A percentile compares a stretch with the other conserved stretches of the same genome.
Conservation (phyloP, 2,113 vertebrate species). For the Ovis aries region DNA sequence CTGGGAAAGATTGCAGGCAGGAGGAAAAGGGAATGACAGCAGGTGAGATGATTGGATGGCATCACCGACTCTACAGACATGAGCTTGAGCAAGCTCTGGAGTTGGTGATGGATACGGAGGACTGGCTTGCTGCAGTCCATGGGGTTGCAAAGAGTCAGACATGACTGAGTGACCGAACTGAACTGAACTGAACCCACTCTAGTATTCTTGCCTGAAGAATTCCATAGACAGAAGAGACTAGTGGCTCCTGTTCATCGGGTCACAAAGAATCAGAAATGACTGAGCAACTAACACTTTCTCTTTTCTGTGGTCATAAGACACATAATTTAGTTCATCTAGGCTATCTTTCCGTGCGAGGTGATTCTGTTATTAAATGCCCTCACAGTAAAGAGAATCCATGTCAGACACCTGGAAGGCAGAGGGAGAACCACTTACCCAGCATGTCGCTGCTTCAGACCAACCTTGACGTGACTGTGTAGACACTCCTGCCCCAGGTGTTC, state of each 20-base stretch:
- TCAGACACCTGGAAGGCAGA: constrained; percentile 87
- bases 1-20: background rate
- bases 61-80: no score
- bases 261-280: no score
- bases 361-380: constrained; percentile 85
- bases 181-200: no score
- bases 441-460: constrained; percentile 79
- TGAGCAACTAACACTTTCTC: no score
- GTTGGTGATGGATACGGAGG: background rate
- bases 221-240: no score
- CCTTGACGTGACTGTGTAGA: constrained; percentile 71
- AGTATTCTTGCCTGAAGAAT: no score
- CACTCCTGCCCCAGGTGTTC: constrained; percentile 76
- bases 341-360: constrained; percentile 90
- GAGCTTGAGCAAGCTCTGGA: no score
- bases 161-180: no score
- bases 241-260: no score
- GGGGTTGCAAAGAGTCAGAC: no score
- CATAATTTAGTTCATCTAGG: constrained; percentile 92
- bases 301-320: no score
- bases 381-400: constrained; percentile 83
- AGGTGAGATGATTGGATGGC: background rate
- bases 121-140: no score
- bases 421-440: constrained; percentile 78
- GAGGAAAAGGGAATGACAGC: background rate